Percentiles rank a stretch among this genome's conserved stretches.
Evolutionary conservation across 1,140 invertebrate species (phyloP).

Genomic region (Heliconius hewitsoni): DNA sequence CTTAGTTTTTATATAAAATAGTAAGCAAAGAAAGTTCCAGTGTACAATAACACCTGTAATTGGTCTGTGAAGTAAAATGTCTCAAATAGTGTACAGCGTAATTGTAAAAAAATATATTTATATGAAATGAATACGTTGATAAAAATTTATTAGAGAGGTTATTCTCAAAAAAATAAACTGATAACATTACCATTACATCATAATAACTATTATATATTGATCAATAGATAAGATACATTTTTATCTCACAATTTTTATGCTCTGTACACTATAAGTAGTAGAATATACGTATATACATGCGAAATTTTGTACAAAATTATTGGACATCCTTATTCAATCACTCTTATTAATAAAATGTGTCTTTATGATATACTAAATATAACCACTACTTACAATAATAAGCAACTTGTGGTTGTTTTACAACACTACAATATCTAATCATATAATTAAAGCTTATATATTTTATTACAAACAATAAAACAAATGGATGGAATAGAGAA

Average conservation of each 20-base stretch:
- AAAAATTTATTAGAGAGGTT: too few relatives aligned
- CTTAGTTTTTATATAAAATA: too few relatives aligned
- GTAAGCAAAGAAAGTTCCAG: too few relatives aligned
- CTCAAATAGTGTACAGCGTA: not conserved
- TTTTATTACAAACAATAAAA: conserved; percentile 3
- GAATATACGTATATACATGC: not conserved
- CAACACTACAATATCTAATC: conserved; percentile 12
- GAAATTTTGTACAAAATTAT: not conserved
- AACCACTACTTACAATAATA: conserved; percentile 15
- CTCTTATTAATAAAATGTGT: not conserved
- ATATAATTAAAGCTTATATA: conserved; percentile 9
- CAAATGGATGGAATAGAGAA: conserved; percentile 14
- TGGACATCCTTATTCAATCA: not conserved
- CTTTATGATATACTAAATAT: not conserved
- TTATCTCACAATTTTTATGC: not conserved
- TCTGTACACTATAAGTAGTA: not conserved
- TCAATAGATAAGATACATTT: not conserved
- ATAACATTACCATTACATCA: not conserved
- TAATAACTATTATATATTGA: not conserved
- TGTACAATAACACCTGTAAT: not conserved
- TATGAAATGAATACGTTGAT: too few relatives aligned
- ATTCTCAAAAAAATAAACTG: not conserved
- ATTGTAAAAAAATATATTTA: too few relatives aligned
- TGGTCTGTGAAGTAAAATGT: not conserved
- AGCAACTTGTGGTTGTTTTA: conserved; percentile 13